A percentile compares a stretch with the other conserved stretches of the same genome.
Evolutionary conservation across 2,888 invertebrate species (phyloP).

Genomic region (Syritta pipiens): DNA sequence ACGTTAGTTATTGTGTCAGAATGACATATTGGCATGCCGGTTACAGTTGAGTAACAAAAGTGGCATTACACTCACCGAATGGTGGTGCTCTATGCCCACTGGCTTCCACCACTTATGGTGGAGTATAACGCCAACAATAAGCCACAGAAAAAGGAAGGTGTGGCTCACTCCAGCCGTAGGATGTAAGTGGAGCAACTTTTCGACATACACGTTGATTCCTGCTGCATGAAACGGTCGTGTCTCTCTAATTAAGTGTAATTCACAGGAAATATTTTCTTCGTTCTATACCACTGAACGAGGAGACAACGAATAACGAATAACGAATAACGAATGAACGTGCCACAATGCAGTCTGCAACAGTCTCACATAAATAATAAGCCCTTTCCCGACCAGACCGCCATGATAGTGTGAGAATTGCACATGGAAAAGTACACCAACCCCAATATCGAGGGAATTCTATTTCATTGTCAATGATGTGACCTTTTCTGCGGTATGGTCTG

Average conservation of each 20-base stretch:
- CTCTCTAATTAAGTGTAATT: slow-evolving; percentile 41
- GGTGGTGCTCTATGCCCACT: slow-evolving; percentile 21
- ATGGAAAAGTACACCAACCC: slow-evolving; percentile 9
- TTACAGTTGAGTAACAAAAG: slow-evolving; percentile 38
- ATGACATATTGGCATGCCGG: slow-evolving; percentile 55
- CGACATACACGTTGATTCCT: neutral
- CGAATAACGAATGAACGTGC: no score
- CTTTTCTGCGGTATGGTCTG: slow-evolving; percentile 21
- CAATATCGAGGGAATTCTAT: slow-evolving; percentile 20
- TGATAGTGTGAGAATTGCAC: slow-evolving; percentile 4
- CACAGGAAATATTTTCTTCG: slow-evolving; percentile 38
- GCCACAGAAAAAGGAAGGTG: slow-evolving; percentile 56
- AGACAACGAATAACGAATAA: neutral
- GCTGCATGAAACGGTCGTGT: slow-evolving; percentile 10
- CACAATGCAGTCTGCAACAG: neutral
- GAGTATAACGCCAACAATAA: no score
- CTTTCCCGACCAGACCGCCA: slow-evolving; percentile 21
- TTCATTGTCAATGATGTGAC: slow-evolving; percentile 66
- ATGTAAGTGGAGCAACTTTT: slow-evolving; percentile 48
- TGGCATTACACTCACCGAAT: neutral
- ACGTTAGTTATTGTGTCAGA: slow-evolving; percentile 53
- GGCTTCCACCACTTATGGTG: no score
- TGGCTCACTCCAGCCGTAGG: slow-evolving; percentile 25
- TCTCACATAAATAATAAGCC: slow-evolving; percentile 42
- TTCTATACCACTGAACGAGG: slow-evolving; percentile 7